Evolutionary conservation across 2,888 invertebrate species (phyloP).

Genomic region (Nemotelus nigrinus): DNA sequence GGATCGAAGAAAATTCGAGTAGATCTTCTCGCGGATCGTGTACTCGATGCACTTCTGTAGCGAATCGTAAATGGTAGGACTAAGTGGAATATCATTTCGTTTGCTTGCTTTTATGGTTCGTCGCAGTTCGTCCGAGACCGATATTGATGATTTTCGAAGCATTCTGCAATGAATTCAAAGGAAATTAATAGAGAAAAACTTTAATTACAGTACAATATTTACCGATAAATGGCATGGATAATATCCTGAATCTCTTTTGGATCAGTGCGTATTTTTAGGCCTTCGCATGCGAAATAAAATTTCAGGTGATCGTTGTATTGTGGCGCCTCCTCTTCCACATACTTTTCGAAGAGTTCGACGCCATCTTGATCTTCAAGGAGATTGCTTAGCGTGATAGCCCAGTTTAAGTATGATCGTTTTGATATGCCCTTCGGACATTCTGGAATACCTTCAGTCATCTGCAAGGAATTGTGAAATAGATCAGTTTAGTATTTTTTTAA

Average conservation of each 20-base stretch:
- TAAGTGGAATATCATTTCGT: conserved; percentile 75
- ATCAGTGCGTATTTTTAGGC: conserved; percentile 81
- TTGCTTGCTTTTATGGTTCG: conserved; percentile 79
- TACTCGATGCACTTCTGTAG: conserved; percentile 83
- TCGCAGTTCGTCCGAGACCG: conserved; percentile 83
- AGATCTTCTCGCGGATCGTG: conserved; percentile 86
- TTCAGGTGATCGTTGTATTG: conserved; percentile 83
- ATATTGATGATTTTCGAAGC: conserved; percentile 82
- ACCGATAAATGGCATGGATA: conserved; percentile 87
- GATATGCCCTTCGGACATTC: conserved; percentile 66
- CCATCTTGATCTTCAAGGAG: conserved; percentile 91
- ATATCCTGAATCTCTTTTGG: conserved; percentile 77
- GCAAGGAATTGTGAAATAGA: background rate
- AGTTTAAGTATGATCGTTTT: conserved; percentile 80
- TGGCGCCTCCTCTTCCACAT: conserved; percentile 81
- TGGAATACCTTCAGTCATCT: conserved; percentile 65
- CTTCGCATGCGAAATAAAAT: conserved; percentile 95
- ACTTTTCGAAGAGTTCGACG: conserved; percentile 85
- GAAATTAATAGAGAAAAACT: background rate
- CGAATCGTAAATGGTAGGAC: conserved; percentile 84
- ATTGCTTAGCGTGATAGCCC: conserved; percentile 87
- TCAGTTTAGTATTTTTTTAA: background rate
- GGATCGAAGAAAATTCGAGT: conserved; percentile 91
- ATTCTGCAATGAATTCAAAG: conserved; percentile 67
- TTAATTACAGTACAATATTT: conserved; percentile 18